A percentile compares a stretch with the other conserved stretches of the same genome.
phyloP scores from a whole-genome alignment of 2,797 vertebrate genomes.

The Avahi laniger region DNA sequence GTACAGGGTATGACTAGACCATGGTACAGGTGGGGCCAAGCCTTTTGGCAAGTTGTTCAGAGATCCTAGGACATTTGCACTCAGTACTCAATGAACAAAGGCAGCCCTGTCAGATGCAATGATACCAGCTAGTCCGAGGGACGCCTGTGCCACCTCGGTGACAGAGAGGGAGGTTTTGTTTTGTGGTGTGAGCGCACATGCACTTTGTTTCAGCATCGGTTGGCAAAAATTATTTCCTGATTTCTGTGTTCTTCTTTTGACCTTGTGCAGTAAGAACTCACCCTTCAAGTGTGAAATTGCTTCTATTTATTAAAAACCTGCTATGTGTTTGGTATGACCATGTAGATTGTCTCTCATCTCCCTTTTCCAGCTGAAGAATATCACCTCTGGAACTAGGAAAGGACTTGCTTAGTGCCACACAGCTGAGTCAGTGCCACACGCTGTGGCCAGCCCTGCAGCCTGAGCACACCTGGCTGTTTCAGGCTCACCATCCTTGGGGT shows the following conservation, averaged over 20 bases:
- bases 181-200: accelerated
- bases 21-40: not conserved
- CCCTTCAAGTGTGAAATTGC: not conserved
- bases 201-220: not conserved
- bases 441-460: not conserved
- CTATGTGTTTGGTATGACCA: not conserved
- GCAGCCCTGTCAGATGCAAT: not conserved
- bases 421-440: not conserved
- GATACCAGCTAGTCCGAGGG: not conserved
- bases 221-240: not conserved
- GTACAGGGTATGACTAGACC: not conserved
- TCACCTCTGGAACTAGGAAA: not conserved
- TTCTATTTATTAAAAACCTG: not conserved
- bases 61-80: not conserved
- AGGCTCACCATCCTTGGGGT: not conserved
- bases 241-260: not conserved
- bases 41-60: not conserved
- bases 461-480: not conserved
- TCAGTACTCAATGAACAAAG: not conserved
- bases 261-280: not conserved
- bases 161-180: no score
- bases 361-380: not conserved
- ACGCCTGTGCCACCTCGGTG: accelerated
- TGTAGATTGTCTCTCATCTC: not conserved
- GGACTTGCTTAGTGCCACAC: not conserved